These are phyloP conservation scores for Dasypus novemcinctus DNA, from an alignment of 2,113 vertebrate genomes.

Conservation along the genomic window DNA sequence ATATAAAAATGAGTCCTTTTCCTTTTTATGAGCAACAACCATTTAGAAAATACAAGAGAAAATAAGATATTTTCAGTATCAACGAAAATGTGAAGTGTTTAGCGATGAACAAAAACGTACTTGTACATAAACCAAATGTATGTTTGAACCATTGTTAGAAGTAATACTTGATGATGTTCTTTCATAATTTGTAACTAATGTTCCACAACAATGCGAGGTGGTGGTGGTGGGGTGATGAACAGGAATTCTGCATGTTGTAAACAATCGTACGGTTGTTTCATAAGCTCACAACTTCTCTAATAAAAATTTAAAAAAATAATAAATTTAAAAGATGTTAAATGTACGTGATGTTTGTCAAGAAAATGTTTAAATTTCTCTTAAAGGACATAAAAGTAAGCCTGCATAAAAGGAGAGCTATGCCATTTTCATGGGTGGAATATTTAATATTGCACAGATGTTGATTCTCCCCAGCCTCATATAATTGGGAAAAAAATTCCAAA, in stretches of 20 bases:
- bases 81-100: neutral
- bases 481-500: neutral
- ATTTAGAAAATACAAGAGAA: neutral
- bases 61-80: neutral
- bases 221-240: too few species aligned
- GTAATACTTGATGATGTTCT: too few species aligned
- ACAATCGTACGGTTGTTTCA: too few species aligned
- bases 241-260: too few species aligned
- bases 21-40: neutral
- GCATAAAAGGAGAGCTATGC: neutral
- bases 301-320: too few species aligned
- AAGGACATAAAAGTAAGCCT: neutral
- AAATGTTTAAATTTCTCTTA: neutral
- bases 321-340: too few species aligned
- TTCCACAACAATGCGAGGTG: too few species aligned
- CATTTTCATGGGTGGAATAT: neutral
- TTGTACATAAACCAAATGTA: too few species aligned
- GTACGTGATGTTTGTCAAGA: neutral
- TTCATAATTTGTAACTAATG: too few species aligned
- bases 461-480: neutral
- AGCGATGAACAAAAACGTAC: neutral
- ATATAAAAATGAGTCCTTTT: neutral
- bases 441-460: neutral
- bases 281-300: too few species aligned
- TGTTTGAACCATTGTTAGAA: too few species aligned